phyloP scores from a whole-genome alignment of 2,888 invertebrate genomes.

The Drosophila paranaensis region DNA sequence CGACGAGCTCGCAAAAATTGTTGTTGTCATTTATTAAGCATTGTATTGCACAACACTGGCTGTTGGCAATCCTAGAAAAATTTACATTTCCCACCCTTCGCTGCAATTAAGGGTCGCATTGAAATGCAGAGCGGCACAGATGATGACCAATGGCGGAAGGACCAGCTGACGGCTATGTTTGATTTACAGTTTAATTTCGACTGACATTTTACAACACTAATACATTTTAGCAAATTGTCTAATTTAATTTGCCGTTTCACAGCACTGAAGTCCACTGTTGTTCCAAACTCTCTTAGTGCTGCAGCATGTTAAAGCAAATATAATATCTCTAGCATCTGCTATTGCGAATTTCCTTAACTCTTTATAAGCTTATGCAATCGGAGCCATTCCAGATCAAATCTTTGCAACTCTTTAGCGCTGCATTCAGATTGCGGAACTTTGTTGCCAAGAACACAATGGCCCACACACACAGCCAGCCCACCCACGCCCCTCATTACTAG shows the following conservation, averaged over 20 bases:
- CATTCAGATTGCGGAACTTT: not conserved
- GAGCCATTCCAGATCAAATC: constrained; percentile 21
- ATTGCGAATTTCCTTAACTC: not conserved
- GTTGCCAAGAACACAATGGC: constrained; percentile 1
- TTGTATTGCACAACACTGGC: constrained; percentile 33
- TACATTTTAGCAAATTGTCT: not conserved
- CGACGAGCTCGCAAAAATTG: constrained; percentile 17
- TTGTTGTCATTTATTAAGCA: constrained; percentile 50
- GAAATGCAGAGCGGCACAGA: constrained; percentile 2
- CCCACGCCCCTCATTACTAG: not conserved
- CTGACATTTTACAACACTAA: not conserved
- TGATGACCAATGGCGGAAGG: not conserved
- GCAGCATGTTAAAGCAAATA: not conserved
- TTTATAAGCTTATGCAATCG: not conserved
- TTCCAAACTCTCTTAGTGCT: not conserved
- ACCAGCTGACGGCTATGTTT: not conserved
- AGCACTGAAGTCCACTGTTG: not conserved
- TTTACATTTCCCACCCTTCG: constrained; percentile 26
- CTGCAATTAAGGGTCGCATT: constrained; percentile 45
- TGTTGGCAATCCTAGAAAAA: not conserved
- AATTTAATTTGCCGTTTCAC: not conserved
- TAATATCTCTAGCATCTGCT: not conserved
- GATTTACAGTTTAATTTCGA: not conserved
- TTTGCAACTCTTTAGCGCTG: not conserved
- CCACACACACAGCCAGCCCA: not conserved